Base-by-base conservation (phyloP, 2,113 vertebrate species). In the Mastomys natalensis region DNA sequence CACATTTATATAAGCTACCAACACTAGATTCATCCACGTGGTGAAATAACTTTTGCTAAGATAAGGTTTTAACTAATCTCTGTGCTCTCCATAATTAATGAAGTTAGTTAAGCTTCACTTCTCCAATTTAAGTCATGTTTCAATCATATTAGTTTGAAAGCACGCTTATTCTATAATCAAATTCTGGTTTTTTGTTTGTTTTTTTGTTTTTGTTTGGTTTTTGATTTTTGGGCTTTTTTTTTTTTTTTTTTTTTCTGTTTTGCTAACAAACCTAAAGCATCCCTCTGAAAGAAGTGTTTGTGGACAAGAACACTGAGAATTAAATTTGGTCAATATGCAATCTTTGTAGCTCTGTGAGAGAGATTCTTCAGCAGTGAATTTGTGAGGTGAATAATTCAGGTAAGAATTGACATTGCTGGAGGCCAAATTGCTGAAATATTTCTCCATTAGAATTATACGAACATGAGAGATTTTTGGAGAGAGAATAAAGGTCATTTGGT, bases 401-500 rank as follows among this genome's bases (percentile, higher is more conserved):
- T 93, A 98, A 98, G 85, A 97, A 93, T 3, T 98, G 98, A 97
- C 97, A 98, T 98, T 98, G 96, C 98, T 98, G 95, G 96, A 98
- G 97, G 98, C 94, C 81, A 98, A 98, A 98, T 96, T 96, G 84
- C 90, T 97, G 96, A 98, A 98, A 95, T 97, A 97, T 94, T 98
- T 94, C 98, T 98, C 60, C 51, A 87, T 48, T 97, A 98, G 96
- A 98, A 95, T 98, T 97, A 95, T 92, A 98, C 94, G 93, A 98
- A 95, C 80, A 95, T 48, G 89, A 97, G 89, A 98, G 96, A 97
- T 91, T 97, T 98, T 97, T 95, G 64, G 90, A 97, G 90, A 98
- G 93, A 96, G 88, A 97, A 98, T 98, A 98, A 98, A 98, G 98
- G 98, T 98, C 97, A 98, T 97, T 98, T 98, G 89, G 98, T 97